phyloP scores from a whole-genome alignment of 2,888 invertebrate species.

The Augiades crinisus region DNA sequence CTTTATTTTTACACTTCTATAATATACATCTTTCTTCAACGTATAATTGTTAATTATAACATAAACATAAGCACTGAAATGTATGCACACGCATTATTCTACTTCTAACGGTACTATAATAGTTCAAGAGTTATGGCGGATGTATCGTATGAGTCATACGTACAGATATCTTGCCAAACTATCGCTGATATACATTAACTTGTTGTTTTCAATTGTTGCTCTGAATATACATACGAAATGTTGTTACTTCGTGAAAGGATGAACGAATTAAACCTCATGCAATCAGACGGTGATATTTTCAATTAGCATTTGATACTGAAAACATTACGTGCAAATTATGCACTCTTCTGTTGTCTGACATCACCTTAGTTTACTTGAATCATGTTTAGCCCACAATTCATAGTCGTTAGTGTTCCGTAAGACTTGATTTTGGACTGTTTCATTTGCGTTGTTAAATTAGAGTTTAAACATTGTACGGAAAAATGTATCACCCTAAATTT shows the following conservation, averaged over 20 bases:
- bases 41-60: neutral
- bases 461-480: neutral
- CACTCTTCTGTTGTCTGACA: conserved; percentile 55
- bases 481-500: conserved; percentile 45
- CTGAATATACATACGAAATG: neutral
- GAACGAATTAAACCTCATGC: neutral
- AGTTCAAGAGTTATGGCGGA: conserved; percentile 4
- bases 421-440: conserved; percentile 45
- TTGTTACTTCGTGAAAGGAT: neutral
- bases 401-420: conserved; percentile 44
- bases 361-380: conserved; percentile 63
- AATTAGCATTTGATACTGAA: conserved; percentile 48
- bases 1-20: no score
- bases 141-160: conserved; percentile 14
- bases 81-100: neutral
- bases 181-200: neutral
- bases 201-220: conserved; percentile 5
- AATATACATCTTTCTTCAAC: no score
- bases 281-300: conserved; percentile 17
- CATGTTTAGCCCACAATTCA: no score
- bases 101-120: neutral
- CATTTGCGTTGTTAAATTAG: conserved; percentile 35
- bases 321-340: conserved; percentile 54
- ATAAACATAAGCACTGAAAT: neutral
- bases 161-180: conserved; percentile 10